Conservation (phyloP, 2,888 invertebrate genomes). For the Argyresthia goedartella region DNA sequence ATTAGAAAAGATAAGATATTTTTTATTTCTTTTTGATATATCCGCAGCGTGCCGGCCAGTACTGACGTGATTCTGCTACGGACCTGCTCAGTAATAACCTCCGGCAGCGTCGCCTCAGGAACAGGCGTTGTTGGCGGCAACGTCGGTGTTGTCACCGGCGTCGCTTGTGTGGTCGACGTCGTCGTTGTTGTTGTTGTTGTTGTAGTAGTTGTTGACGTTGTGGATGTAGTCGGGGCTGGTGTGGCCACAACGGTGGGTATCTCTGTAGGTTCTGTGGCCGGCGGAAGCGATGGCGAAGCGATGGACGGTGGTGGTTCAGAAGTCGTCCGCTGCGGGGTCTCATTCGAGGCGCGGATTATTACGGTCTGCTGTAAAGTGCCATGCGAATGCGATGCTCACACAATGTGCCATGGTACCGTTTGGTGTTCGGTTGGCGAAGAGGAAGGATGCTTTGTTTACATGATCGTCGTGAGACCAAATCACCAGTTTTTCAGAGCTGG, state of each 20-base stretch:
- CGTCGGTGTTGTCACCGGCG: constrained; percentile 7
- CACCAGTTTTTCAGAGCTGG: no score
- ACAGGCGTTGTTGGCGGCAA: constrained; percentile 14
- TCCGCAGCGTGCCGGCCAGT: no score
- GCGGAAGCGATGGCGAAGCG: constrained; percentile 3
- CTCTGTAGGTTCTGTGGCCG: constrained; percentile 27
- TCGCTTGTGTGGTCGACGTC: constrained; percentile 11
- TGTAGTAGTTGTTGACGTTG: constrained; percentile 23
- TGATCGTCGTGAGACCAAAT: no score
- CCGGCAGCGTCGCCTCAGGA: constrained; percentile 42
- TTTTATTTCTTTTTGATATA: no score
- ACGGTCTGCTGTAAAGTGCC: constrained; percentile 69
- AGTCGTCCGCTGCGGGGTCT: constrained; percentile 40
- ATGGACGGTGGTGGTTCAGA: constrained; percentile 20
- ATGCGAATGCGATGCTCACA: constrained; percentile 65
- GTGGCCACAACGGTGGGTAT: constrained; percentile 19
- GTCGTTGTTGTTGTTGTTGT: constrained; percentile 19
- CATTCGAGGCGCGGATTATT: constrained; percentile 60
- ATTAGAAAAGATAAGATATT: no score
- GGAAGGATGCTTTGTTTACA: no score
- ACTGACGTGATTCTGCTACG: constrained; percentile 16
- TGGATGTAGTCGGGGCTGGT: constrained; percentile 20
- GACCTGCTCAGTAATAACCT: constrained; percentile 48
- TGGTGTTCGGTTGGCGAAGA: background rate
- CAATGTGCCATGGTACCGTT: constrained; percentile 29